These are phyloP conservation scores for Mycalesis mineus DNA, from an alignment of 2,888 invertebrate species.

Conservation along the genomic window DNA sequence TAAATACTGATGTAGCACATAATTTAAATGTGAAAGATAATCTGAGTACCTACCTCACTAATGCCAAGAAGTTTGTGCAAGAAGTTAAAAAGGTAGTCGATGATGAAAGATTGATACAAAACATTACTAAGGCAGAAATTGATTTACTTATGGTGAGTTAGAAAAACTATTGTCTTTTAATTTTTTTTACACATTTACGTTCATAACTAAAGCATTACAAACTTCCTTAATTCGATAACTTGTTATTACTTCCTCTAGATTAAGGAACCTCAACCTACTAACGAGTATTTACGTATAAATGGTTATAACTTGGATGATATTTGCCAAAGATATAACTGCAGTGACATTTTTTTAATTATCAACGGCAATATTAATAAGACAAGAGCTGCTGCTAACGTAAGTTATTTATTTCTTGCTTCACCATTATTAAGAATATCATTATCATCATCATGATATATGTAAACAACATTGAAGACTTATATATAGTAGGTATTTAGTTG, in stretches of 20 bases:
- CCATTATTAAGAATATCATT: too few species aligned
- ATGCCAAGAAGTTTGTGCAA: slow-evolving; percentile 30
- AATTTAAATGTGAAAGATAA: slow-evolving; percentile 45
- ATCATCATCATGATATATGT: too few species aligned
- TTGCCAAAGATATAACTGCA: slow-evolving; percentile 48
- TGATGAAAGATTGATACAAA: slow-evolving; percentile 32
- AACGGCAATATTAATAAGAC: slow-evolving; percentile 42
- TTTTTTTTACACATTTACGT: background rate
- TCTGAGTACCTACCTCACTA: slow-evolving; percentile 40
- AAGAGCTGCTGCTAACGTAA: slow-evolving; percentile 44
- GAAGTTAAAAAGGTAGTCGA: slow-evolving; percentile 35
- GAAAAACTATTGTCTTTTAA: background rate
- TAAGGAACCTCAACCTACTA: slow-evolving; percentile 27
- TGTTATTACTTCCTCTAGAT: slow-evolving; percentile 34
- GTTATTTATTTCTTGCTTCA: slow-evolving; percentile 25
- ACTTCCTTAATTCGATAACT: background rate
- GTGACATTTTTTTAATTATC: slow-evolving; percentile 36
- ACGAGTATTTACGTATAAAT: slow-evolving; percentile 34
- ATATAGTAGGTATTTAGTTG: too few species aligned
- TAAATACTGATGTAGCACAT: slow-evolving; percentile 46
- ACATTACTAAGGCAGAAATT: slow-evolving; percentile 43
- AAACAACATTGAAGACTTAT: too few species aligned
- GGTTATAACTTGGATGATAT: slow-evolving; percentile 39
- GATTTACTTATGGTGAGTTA: slow-evolving; percentile 54
- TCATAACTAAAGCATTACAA: background rate